These are phyloP conservation scores for Glaucopsyche alexis DNA, from an alignment of 2,888 invertebrate genomes.

Conservation along the genomic window DNA sequence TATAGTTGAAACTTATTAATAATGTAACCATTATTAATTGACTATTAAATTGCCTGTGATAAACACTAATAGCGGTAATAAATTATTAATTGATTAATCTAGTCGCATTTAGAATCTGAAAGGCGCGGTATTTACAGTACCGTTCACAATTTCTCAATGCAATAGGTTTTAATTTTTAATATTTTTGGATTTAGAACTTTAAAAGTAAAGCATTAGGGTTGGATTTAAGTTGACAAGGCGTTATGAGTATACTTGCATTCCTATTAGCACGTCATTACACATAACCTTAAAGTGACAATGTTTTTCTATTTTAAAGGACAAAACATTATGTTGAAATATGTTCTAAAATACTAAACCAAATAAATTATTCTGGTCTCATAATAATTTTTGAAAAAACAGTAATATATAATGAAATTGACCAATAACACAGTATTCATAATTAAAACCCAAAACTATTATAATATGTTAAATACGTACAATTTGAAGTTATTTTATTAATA, in stretches of 20 bases:
- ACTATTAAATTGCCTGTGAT: background rate
- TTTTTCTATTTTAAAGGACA: background rate
- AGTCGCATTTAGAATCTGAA: conserved; percentile 31
- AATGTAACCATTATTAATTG: conserved; percentile 10
- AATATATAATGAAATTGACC: too few relatives aligned
- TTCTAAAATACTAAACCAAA: too few relatives aligned
- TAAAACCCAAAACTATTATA: too few relatives aligned
- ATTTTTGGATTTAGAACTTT: conserved; percentile 27
- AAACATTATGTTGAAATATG: background rate
- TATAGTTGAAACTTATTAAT: background rate
- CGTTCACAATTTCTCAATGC: conserved; percentile 43
- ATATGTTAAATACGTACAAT: too few relatives aligned
- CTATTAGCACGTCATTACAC: conserved; percentile 38
- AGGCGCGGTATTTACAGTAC: conserved; percentile 34
- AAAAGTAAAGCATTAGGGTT: conserved; percentile 31
- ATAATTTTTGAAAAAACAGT: too few relatives aligned
- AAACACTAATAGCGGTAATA: conserved; percentile 16
- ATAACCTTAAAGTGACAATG: conserved; percentile 34
- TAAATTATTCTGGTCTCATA: too few relatives aligned
- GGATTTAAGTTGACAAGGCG: background rate
- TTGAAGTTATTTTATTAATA: too few relatives aligned
- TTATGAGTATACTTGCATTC: conserved; percentile 33
- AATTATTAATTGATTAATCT: conserved; percentile 26
- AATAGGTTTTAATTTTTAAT: conserved; percentile 31
- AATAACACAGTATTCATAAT: too few relatives aligned